Base-by-base conservation (phyloP, 2,888 invertebrate species). In the Eilema sororculum region DNA sequence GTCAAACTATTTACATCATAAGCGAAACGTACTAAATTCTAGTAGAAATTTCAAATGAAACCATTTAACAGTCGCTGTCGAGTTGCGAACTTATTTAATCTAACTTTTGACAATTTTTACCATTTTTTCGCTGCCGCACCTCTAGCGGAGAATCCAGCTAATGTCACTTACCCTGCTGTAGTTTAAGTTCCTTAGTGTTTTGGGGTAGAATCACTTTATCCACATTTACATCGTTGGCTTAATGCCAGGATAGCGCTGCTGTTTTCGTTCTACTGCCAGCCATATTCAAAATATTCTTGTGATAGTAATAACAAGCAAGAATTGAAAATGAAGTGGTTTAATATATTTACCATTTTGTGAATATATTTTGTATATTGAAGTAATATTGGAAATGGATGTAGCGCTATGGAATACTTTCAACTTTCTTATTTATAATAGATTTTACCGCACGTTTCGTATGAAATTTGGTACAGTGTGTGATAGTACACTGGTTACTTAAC, bases 61-160 rank as follows among this genome's bases (percentile, higher is more conserved):
- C 79, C 80, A 78, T 80, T 83, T 70, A 84, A 79, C 82, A 78
- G 82, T 83, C 78, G 76, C 73, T 71, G 79, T 75, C 73, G 78
- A 81, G 73, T 73, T 69, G 77, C 80, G 85, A 91, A 90, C 87
- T 91, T 89, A 85, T 90, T 88, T 89, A 91, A 90, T 91, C 87
- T 90, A 91, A 91, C 89, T 91, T 91, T 89, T 84, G 86, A 83
- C 84, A 84, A 86, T 90, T 85, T 86, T 80, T 81, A 75, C 79
- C 73, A 81, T 87, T 88, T 89, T 87, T 74, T 75, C 65, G 65
- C 58, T 46, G 71, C 63, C 69, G 22, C 65, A 67, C 71, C 68
- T 67, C 69, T 74, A 63, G 70, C 59, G 65, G 67, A 71, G 52
- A 60, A 67, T 67, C 75, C 71, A 67, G 83, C 81, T 84, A 86